A percentile compares a stretch with the other conserved stretches of the same genome.
These are phyloP conservation scores for Neosalanx taihuensis DNA, from an alignment of 2,797 vertebrate genomes.

Conservation along the genomic window DNA sequence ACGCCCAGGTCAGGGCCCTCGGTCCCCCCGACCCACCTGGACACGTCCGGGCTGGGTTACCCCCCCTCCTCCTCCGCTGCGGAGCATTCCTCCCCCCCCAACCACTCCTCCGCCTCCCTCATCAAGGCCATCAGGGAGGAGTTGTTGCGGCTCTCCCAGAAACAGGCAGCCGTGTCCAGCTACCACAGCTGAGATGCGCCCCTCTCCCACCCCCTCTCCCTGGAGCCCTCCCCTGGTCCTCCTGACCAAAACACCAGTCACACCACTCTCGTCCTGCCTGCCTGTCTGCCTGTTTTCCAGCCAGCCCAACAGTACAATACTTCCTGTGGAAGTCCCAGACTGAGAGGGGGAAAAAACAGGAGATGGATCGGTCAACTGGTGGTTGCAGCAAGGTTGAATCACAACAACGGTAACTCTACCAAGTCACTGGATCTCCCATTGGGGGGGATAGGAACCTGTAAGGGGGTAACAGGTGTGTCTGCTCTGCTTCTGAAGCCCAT, in stretches of 20 bases:
- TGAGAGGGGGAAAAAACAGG: constrained; percentile 52
- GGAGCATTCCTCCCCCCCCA: constrained; percentile 78
- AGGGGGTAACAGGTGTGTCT: not conserved
- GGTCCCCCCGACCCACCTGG: constrained; percentile 79
- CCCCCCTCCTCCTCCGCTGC: constrained; percentile 74
- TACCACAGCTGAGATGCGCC: constrained; percentile 88
- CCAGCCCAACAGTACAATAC: constrained; percentile 44
- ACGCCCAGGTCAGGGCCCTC: constrained; percentile 68
- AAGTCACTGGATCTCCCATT: no score
- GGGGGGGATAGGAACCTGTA: no score
- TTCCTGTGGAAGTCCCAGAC: constrained; percentile 76
- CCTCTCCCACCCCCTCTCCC: not conserved
- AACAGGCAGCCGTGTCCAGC: constrained; percentile 86
- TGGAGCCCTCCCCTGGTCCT: constrained; percentile 20
- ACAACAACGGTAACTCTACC: no score
- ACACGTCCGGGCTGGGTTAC: constrained; percentile 77
- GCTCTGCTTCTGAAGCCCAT: not conserved
- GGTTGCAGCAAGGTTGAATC: no score
- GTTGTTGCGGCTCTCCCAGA: constrained; percentile 95
- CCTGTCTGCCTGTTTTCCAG: constrained; percentile 41
- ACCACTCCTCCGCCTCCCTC: constrained; percentile 94
- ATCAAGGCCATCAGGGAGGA: constrained; percentile 99
- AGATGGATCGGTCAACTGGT: constrained; percentile 20
- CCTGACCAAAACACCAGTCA: constrained; percentile 39
- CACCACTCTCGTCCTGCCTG: constrained; percentile 51